Evolutionary conservation across 2,888 invertebrate genomes (phyloP).

Genomic region (Acanthosepion pharaonis): DNA sequence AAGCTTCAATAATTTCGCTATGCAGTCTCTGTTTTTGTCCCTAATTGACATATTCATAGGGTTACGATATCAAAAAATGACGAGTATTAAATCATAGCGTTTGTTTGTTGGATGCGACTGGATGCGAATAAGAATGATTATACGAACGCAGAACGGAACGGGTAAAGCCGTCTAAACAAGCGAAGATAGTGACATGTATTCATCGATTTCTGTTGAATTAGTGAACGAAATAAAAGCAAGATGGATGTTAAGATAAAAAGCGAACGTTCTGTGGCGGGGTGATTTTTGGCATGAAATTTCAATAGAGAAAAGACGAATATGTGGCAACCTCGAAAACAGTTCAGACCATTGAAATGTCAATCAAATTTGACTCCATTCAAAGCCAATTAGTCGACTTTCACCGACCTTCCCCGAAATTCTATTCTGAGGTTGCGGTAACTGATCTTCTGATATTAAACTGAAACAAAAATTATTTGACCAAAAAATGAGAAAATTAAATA

Average conservation of each 20-base stretch:
- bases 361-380: conserved; percentile 33
- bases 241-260: neutral
- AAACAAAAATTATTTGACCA: conserved; percentile 33
- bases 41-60: neutral
- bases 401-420: neutral
- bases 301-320: neutral
- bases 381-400: neutral
- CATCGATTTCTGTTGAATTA: conserved; percentile 33
- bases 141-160: neutral
- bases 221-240: neutral
- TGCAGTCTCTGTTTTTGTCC: neutral
- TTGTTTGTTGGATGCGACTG: neutral
- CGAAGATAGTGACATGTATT: neutral
- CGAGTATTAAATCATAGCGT: neutral
- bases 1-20: conserved; percentile 20
- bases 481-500: neutral
- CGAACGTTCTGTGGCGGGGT: neutral
- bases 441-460: neutral
- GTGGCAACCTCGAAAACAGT: neutral
- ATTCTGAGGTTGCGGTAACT: neutral
- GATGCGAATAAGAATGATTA: no score
- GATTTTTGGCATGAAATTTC: neutral
- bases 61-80: neutral
- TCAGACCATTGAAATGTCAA: conserved; percentile 33
- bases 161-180: neutral